Evolutionary conservation across 1,140 invertebrate species (phyloP).

Genomic region (Ceratoteleas bidentatus): DNA sequence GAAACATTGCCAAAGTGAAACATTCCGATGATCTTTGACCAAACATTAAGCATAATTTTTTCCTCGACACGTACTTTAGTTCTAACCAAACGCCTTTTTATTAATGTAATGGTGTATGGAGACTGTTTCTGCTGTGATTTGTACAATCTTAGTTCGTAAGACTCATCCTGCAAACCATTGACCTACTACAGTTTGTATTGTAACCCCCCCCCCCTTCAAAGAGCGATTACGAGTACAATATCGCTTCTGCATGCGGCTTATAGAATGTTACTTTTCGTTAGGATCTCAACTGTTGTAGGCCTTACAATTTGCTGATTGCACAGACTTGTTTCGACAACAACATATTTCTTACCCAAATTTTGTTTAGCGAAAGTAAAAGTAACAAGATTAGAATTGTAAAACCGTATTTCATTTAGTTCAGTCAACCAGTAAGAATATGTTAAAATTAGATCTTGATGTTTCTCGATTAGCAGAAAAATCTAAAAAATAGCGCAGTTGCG

Average conservation of each 20-base stretch:
- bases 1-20: slow-evolving; percentile 49
- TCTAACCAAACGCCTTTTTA: slow-evolving; percentile 41
- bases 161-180: slow-evolving; percentile 37
- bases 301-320: slow-evolving; percentile 44
- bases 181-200: slow-evolving; percentile 40
- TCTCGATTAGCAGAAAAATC: too few species aligned
- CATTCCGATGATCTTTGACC: slow-evolving; percentile 44
- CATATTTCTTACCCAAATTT: not conserved
- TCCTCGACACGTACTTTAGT: slow-evolving; percentile 33
- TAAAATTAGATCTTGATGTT: too few species aligned
- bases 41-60: slow-evolving; percentile 80
- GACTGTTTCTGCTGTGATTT: slow-evolving; percentile 63
- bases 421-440: too few species aligned
- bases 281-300: slow-evolving; percentile 25
- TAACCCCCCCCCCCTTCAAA: slow-evolving; percentile 37
- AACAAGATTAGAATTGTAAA: too few species aligned
- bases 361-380: too few species aligned
- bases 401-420: too few species aligned
- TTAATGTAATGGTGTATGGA: slow-evolving; percentile 55
- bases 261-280: slow-evolving; percentile 53
- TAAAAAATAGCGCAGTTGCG: too few species aligned
- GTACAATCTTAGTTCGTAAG: slow-evolving; percentile 48
- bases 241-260: slow-evolving; percentile 68
- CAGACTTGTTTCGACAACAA: slow-evolving; percentile 1
- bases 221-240: slow-evolving; percentile 61